Evolutionary conservation across 2,113 vertebrate species (phyloP), one percentile per base, ranked within the genome.

Genomic region (Sardina pilchardus): DNA sequence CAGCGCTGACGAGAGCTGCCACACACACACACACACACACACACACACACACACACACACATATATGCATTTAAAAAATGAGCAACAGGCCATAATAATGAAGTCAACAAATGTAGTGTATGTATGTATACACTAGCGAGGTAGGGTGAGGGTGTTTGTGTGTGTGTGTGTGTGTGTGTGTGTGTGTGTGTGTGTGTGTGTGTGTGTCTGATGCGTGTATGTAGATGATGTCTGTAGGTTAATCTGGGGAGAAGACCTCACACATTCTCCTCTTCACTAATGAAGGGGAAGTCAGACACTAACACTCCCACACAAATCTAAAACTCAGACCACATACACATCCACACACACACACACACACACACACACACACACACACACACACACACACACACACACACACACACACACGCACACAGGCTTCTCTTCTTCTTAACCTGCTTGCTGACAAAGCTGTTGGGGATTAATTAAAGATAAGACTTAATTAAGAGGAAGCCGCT

Each of bases 1-100:
- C 92, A 99, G 93, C 1, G 97, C 98, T 0, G 98, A 97, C 34
- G 98, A 99, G 43, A 99, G 96, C 98, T 99, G 93, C 67, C 81
- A 48, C 56, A 71, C 81, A 78, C 44, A 47, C 42, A 10, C 17
- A 89, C 88, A 50, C 34, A 43, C n/a, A 84, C 42, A 26, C 21
- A n/a, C n/a, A 71, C 63, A 71, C 63, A 71, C 63, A 80, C 81
- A 88, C 34, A 88, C 83, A 85, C 34, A 85, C 81, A 84, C 8
- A n/a, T n/a, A n/a, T n/a, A n/a, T n/a, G n/a, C n/a, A n/a, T n/a
- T n/a, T n/a, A n/a, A n/a, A n/a, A n/a, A n/a, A n/a, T n/a, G n/a
- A n/a, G n/a, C n/a, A n/a, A n/a, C n/a, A n/a, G n/a, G n/a, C n/a
- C n/a, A n/a, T n/a, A n/a, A n/a, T n/a, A n/a, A n/a, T n/a, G n/a